Evolutionary conservation across 1,140 invertebrate genomes (phyloP).

Genomic region (Anastrepha obliqua): DNA sequence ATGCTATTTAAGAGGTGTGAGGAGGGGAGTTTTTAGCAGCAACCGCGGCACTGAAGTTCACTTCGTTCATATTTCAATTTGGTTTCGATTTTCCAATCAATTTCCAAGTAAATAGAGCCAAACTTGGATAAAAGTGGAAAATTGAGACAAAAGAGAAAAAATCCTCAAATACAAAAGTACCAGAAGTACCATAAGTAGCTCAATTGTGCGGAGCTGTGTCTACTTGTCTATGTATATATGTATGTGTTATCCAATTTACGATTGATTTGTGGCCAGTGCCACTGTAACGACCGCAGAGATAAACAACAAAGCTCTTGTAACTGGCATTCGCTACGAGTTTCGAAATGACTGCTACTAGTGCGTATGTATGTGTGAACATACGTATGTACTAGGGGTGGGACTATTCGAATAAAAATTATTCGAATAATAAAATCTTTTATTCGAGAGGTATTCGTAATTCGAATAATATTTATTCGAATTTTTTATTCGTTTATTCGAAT

Average conservation of each 20-base stretch:
- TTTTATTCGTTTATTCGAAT: too few relatives aligned
- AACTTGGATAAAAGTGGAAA: neutral
- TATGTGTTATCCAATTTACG: constrained; percentile 11
- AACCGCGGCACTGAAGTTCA: neutral
- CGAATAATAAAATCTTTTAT: too few relatives aligned
- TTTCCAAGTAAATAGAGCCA: neutral
- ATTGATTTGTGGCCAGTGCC: constrained; percentile 25
- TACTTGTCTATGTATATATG: neutral
- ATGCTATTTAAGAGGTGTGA: neutral
- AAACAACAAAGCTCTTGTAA: neutral
- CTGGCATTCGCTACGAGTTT: neutral
- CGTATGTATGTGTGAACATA: too few relatives aligned
- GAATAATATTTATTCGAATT: too few relatives aligned
- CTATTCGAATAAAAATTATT: too few relatives aligned
- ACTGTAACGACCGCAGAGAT: neutral
- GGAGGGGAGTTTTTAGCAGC: neutral
- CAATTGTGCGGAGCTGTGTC: neutral
- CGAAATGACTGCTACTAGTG: neutral
- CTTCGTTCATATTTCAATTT: neutral
- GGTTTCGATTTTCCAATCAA: constrained; percentile 7
- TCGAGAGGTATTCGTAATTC: too few relatives aligned
- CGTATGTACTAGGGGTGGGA: too few relatives aligned
- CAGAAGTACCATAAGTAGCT: neutral
- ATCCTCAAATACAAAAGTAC: neutral
- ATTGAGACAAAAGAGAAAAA: neutral